Base-by-base conservation (phyloP, 2,888 invertebrate genomes). In the Anthrax anthrax region DNA sequence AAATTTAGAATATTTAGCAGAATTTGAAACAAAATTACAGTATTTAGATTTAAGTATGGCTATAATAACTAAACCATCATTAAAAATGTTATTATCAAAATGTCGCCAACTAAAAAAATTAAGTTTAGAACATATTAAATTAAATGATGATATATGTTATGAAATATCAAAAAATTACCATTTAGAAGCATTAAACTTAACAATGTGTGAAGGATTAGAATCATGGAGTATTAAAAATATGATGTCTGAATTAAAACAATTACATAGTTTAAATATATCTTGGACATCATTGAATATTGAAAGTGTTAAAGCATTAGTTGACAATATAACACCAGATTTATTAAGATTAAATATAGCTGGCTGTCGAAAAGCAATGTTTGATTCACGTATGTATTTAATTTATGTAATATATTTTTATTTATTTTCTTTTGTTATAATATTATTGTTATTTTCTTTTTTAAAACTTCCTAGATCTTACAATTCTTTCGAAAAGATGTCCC, bases 31-130 rank as follows among this genome's bases (percentile, higher is more conserved):
- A 47, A 75, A 84, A 47, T 65, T 94, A n/a, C 82, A 87, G 58
- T 90, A 81, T 65, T 68, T 94, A 50, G 94, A 94, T 66, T 71
- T 94, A 13, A 88, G 89, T 60, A 84, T 91, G 81, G 75, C 81
- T 0, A 71, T 77, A 1, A 73, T 87, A 29, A 74, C 79, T 16
- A 56, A 70, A 0, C 55, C 60, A 1, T 77, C 77, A 1, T 63
- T 86, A n/a, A 70, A 71, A 56, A 62, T 63, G 36, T 61, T 78
- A 17, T 70, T 94, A 34, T 65, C 69, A 2, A 72, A 77, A 8
- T 91, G 90, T 64, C 72, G 73, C 6, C 70, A 74, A 13, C 70
- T 94, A 32, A 78, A 77, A 58, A 92, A 91, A 62, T 70, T 94
- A 4, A 92, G 92, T 56, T 65, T 94, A 46, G 95, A 95, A 65